Base-by-base conservation (phyloP, 2,888 invertebrate genomes). In the Campopleginae sp. region DNA sequence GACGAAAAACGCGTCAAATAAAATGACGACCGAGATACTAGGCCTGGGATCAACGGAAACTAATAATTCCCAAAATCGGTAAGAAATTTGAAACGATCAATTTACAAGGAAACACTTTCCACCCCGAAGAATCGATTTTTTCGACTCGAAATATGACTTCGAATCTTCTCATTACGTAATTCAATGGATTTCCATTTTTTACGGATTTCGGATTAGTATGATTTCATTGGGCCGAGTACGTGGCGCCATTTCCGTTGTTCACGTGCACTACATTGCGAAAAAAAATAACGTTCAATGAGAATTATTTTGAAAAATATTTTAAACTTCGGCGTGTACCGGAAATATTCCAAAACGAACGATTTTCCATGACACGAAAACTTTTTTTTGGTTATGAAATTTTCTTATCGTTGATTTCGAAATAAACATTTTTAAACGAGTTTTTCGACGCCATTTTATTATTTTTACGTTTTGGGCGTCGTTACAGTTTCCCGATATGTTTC, bases 51-150 rank as follows among this genome's bases (percentile, higher is more conserved):
- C 54, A 54, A 31, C 8, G 23, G 12, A 23, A 12, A 23, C 23
- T 10, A 65, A 72, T 23, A 77, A 10, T 27, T 17, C n/a, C 17
- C 8, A 42, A 4, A 44, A 33, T 44, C 65, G 82, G 82, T 82
- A 78, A 78, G 77, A 72, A 19, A 70, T 44, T 23, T 0, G n/a
- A 31, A 17, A 54, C 12, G n/a, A 38, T n/a, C 48, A 14, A 44
- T 23, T 6, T 0, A 31, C 23, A 33, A 33, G 17, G 17, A 17
- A 48, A 51, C 42, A 10, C 17, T 54, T 14, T 27, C 17, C 19
- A 14, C 38, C 31, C n/a, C 17, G 61, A 27, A 70, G 17, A 31
- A n/a, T 27, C 8, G 1, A 23, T 71, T 33, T 66, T 7, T 8
- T 19, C 12, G 2, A 38, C 14, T 17, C 31, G 19, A 58, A 58